Conservation (phyloP, 2,888 invertebrate genomes). For the Lithosia quadra region DNA sequence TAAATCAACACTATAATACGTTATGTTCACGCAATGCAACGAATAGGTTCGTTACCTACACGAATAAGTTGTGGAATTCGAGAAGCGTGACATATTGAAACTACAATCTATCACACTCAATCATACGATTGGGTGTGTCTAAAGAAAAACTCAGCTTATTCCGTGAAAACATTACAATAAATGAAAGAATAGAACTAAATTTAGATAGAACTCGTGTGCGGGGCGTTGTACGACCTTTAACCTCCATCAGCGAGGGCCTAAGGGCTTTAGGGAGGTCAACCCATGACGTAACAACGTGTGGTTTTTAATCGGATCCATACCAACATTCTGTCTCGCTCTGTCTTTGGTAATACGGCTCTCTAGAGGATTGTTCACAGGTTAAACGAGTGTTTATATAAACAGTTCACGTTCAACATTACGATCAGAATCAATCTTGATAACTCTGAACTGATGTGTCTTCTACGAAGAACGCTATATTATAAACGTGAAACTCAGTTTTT, state of each 20-base stretch:
- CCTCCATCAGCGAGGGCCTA: conserved; percentile 5
- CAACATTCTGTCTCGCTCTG: conserved; percentile 8
- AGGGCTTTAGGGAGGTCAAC: conserved; percentile 9
- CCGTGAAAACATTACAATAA: conserved; percentile 1
- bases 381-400: neutral
- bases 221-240: conserved; percentile 3
- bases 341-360: neutral
- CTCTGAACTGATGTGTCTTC: neutral
- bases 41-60: conserved; percentile 8
- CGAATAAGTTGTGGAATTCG: neutral
- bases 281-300: conserved; percentile 15
- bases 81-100: conserved; percentile 7
- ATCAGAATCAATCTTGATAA: neutral
- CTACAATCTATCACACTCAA: conserved; percentile 6
- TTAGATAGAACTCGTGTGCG: conserved; percentile 5
- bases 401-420: neutral
- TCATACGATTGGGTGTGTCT: neutral
- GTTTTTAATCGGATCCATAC: conserved; percentile 15
- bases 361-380: neutral
- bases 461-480: neutral
- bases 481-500: no score
- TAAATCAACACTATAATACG: conserved; percentile 20
- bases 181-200: neutral
- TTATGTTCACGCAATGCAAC: conserved; percentile 17
- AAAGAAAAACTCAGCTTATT: neutral